A percentile compares a stretch with the other conserved stretches of the same genome.
Evolutionary conservation across 1,140 invertebrate species (phyloP).

Genomic region (Euborellia annulipes): DNA sequence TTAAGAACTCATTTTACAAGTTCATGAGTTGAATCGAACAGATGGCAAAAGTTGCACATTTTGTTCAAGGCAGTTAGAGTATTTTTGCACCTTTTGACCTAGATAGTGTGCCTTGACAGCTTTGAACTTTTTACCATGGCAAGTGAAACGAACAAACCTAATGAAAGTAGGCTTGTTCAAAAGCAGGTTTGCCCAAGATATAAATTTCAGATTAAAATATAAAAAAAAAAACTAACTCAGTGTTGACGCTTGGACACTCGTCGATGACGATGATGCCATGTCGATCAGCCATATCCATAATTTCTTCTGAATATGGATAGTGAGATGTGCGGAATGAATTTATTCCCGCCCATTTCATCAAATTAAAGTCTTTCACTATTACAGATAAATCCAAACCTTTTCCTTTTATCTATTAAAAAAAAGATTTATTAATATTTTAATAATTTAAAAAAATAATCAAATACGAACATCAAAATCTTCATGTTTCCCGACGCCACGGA

Average conservation of each 20-base stretch:
- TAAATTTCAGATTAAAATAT: too few relatives aligned
- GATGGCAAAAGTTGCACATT: too few relatives aligned
- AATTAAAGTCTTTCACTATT: slow-evolving; percentile 81
- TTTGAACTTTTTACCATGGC: too few relatives aligned
- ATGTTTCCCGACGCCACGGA: slow-evolving; percentile 43
- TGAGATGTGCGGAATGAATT: slow-evolving; percentile 94
- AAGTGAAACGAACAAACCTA: too few relatives aligned
- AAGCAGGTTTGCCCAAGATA: too few relatives aligned
- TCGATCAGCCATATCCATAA: slow-evolving; percentile 86
- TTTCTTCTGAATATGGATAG: slow-evolving; percentile 97
- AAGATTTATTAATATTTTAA: too few relatives aligned
- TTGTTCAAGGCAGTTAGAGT: too few relatives aligned
- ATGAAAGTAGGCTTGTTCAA: too few relatives aligned
- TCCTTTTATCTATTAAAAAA: slow-evolving; percentile 59
- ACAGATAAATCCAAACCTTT: slow-evolving; percentile 77
- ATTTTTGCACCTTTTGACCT: too few relatives aligned
- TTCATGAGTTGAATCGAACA: too few relatives aligned
- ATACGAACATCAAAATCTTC: slow-evolving; percentile 41
- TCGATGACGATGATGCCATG: slow-evolving; percentile 91
- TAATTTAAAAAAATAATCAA: background rate
- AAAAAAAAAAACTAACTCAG: slow-evolving; percentile 44
- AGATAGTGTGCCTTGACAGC: too few relatives aligned
- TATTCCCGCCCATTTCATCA: slow-evolving; percentile 88
- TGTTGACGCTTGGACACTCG: slow-evolving; percentile 87
- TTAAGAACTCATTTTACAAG: too few relatives aligned